Percentiles rank a stretch among this genome's conserved stretches.
phyloP scores from a whole-genome alignment of 2,888 invertebrate species.

The Ptilodon capucinus region DNA sequence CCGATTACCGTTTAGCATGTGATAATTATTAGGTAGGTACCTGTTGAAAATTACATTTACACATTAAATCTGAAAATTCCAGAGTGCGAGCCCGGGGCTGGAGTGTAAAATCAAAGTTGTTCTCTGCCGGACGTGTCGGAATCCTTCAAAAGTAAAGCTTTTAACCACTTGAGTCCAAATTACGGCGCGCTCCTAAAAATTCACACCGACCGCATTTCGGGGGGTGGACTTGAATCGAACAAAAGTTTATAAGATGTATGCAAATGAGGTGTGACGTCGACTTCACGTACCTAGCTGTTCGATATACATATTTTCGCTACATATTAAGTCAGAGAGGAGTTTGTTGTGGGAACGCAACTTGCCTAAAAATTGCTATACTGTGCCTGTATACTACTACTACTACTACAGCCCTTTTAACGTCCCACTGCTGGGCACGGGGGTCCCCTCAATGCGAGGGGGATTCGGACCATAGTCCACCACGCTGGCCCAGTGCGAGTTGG shows the following conservation, averaged over 20 bases:
- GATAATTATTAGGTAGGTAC: too few species aligned
- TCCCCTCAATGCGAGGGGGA: too few species aligned
- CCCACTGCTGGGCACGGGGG: too few species aligned
- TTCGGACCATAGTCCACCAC: too few species aligned
- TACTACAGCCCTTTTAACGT: too few species aligned
- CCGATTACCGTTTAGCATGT: too few species aligned
- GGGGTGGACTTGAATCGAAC: constrained; percentile 46
- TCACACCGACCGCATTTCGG: constrained; percentile 47
- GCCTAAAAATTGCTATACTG: too few species aligned
- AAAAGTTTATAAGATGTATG: constrained; percentile 49
- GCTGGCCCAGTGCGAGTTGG: too few species aligned
- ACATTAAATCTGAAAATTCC: too few species aligned
- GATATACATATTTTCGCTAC: too few species aligned
- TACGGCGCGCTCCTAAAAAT: constrained; percentile 53
- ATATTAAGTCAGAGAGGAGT: constrained; percentile 22
- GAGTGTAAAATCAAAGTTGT: constrained; percentile 34
- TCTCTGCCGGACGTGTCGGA: constrained; percentile 46
- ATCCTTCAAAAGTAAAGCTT: constrained; percentile 61
- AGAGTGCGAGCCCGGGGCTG: not conserved
- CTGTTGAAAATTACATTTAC: too few species aligned
- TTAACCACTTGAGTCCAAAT: constrained; percentile 65
- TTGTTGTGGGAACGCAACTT: constrained; percentile 14
- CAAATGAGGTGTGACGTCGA: constrained; percentile 40
- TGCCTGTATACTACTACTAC: too few species aligned
- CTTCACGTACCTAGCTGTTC: constrained; percentile 17